Percentiles rank a stretch among this genome's conserved stretches.
Conservation (phyloP, 2,797 vertebrate species). For the Acanthis flammea region DNA sequence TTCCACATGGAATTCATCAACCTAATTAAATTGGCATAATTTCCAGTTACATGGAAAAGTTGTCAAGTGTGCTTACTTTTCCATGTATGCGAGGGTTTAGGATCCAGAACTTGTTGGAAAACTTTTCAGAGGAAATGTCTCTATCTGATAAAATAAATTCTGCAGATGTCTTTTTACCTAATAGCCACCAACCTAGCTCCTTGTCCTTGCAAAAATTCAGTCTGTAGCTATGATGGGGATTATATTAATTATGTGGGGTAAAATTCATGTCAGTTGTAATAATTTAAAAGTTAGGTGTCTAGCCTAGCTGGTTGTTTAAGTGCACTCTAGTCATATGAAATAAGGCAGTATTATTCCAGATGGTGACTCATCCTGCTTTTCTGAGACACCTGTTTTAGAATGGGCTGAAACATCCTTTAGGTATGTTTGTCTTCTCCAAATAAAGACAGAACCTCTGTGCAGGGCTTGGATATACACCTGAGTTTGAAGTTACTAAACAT, state of each 20-base stretch:
- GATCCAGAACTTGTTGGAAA: background rate
- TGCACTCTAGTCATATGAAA: background rate
- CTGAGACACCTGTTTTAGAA: background rate
- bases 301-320: background rate
- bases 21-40: background rate
- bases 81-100: background rate
- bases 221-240: background rate
- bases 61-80: conserved; percentile 11
- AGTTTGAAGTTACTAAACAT: background rate
- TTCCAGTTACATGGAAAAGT: conserved; percentile 1
- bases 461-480: background rate
- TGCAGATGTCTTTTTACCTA: background rate
- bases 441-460: background rate
- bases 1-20: background rate
- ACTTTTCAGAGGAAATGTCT: background rate
- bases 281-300: background rate
- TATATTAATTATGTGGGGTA: background rate
- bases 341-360: background rate
- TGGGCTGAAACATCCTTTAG: background rate
- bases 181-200: background rate
- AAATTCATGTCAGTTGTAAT: background rate
- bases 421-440: background rate
- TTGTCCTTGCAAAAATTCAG: background rate
- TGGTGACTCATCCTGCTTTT: background rate
- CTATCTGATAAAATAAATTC: background rate